Conservation (phyloP, 2,113 vertebrate species). For the Ammodytes dubius region DNA sequence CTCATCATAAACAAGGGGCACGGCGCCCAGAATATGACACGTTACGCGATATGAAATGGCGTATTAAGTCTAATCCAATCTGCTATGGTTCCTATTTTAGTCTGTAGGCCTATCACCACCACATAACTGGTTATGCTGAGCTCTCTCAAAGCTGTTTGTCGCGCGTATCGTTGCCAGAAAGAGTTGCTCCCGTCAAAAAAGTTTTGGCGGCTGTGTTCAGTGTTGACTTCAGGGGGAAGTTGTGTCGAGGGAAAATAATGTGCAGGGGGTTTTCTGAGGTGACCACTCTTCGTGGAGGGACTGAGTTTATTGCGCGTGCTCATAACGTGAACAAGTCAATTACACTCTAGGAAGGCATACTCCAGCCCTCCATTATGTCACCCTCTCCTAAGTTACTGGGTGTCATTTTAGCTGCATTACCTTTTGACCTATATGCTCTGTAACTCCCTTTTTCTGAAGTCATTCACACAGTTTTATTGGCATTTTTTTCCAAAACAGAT, state of each 20-base stretch:
- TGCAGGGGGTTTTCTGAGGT: constrained; percentile 58
- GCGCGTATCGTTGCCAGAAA: constrained; percentile 64
- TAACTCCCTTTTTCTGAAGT: background rate
- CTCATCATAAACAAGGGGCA: constrained; percentile 71
- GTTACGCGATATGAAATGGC: constrained; percentile 73
- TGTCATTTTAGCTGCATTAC: constrained; percentile 39
- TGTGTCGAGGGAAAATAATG: constrained; percentile 33
- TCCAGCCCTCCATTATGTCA: constrained; percentile 46
- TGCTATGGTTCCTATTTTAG: constrained; percentile 79
- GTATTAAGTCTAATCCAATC: constrained; percentile 82
- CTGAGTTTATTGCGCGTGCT: constrained; percentile 32
- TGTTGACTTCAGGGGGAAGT: constrained; percentile 24
- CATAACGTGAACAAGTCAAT: constrained; percentile 51
- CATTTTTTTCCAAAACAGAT: too few relatives aligned
- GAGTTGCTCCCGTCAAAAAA: constrained; percentile 55
- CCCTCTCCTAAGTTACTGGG: constrained; percentile 49
- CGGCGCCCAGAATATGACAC: constrained; percentile 81
- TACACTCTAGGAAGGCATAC: background rate
- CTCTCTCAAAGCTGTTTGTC: constrained; percentile 65
- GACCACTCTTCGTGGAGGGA: constrained; percentile 36
- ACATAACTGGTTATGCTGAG: constrained; percentile 56
- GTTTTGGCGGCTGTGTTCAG: constrained; percentile 36
- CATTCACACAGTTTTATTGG: background rate
- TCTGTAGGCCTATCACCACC: constrained; percentile 52
- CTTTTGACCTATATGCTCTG: constrained; percentile 37